phyloP scores from a whole-genome alignment of 92 coral and sea anemone species.

The Isaurus tuberculatus region DNA sequence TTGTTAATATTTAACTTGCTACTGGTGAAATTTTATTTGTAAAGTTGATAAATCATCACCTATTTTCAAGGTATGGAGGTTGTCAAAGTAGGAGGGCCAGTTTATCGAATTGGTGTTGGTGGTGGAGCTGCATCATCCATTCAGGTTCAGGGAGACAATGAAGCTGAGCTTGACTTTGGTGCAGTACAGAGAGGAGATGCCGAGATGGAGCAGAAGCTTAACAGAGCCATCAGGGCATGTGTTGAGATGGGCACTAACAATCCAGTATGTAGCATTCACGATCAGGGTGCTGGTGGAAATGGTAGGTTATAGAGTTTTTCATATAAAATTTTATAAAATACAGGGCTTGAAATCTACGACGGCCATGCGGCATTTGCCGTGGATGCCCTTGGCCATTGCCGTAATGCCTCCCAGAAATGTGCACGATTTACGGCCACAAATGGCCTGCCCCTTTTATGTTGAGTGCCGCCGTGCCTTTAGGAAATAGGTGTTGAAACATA shows the following conservation, averaged over 20 bases:
- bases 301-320: too few relatives aligned
- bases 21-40: not conserved
- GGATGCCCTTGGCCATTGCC: too few relatives aligned
- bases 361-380: too few relatives aligned
- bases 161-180: slow-evolving; percentile 97
- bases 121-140: slow-evolving; percentile 99
- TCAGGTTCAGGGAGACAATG: slow-evolving; percentile 96
- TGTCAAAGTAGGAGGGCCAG: slow-evolving; percentile 96
- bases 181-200: slow-evolving; percentile 99
- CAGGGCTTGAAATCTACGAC: too few relatives aligned
- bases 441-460: too few relatives aligned
- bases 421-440: too few relatives aligned
- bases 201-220: slow-evolving; percentile 98
- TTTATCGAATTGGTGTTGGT: slow-evolving; percentile 98
- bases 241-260: slow-evolving; percentile 80
- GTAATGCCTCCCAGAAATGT: too few relatives aligned
- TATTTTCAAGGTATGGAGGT: slow-evolving; percentile 85
- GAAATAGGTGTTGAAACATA: too few relatives aligned
- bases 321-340: too few relatives aligned
- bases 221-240: slow-evolving; percentile 94
- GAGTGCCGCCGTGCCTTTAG: too few relatives aligned
- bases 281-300: slow-evolving; percentile 99
- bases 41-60: not conserved
- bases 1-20: too few relatives aligned
- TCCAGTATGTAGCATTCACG: slow-evolving; percentile 97